A percentile compares a stretch with the other conserved stretches of the same genome.
Evolutionary conservation across 2,113 vertebrate genomes (phyloP).

Genomic region (Pluvianellus socialis): DNA sequence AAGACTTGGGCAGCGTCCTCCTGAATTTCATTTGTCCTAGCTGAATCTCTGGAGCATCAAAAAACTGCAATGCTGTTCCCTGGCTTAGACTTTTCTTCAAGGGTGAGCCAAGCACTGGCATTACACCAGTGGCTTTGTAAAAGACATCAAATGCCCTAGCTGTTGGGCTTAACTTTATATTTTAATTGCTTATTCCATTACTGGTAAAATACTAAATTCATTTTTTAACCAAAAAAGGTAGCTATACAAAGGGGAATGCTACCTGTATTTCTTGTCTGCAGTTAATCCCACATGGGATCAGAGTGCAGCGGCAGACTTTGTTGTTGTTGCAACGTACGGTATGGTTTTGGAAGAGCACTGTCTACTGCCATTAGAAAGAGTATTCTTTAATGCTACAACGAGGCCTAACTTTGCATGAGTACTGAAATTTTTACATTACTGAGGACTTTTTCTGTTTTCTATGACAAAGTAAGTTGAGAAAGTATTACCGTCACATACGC

Average conservation of each 20-base stretch:
- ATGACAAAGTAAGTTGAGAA: background rate
- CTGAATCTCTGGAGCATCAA: background rate
- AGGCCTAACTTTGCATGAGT: background rate
- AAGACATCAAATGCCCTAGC: background rate
- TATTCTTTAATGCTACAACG: background rate
- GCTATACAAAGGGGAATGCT: background rate
- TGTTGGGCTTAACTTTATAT: background rate
- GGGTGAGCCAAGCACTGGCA: background rate
- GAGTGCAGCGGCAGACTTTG: background rate
- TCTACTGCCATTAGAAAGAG: background rate
- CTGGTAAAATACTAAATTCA: background rate
- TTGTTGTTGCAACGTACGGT: background rate
- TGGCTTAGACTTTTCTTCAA: background rate
- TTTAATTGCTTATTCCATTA: background rate
- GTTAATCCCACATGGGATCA: background rate
- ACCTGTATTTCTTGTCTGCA: background rate
- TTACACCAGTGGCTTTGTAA: background rate
- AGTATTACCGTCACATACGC: background rate
- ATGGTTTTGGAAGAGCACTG: background rate
- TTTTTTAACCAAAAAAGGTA: background rate
- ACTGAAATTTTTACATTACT: background rate
- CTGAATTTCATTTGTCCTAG: background rate
- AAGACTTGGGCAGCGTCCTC: background rate
- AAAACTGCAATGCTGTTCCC: background rate
- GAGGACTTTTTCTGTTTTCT: background rate